Base-by-base conservation (phyloP, 2,113 vertebrate species). In the Tylochromis polylepis region DNA sequence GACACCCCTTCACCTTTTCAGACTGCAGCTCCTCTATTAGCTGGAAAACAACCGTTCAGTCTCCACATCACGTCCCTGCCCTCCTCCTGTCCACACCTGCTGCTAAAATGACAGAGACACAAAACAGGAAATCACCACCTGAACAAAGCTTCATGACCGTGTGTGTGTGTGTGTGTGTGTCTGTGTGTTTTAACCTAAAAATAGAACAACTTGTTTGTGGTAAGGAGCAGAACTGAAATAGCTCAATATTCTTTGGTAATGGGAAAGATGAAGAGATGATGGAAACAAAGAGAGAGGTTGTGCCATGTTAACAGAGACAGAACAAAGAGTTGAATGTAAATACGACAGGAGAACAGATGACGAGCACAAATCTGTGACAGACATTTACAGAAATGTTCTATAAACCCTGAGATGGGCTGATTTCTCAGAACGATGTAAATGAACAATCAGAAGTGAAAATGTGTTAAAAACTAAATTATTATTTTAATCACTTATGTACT, bases 1-100 rank as follows among this genome's bases (percentile, higher is more conserved):
- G 83, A 85, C 79, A 36, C 65, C 59, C 89, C 72, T 83, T 85
- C 89, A 88, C 86, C 89, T 85, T 6, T 53, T 22, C 78, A 77
- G 51, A 58, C 75, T 36, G 53, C 72, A 14, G 24, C 72, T 60
- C 51, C 79, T 80, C 81, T 62, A 24, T 87, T 81, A 86, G 84
- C 81, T 56, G 8, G 3, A 22, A 53, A 81, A 81, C 67, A 53
- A 53, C 29, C 51, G 20, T 3, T 90, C 34, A 10, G 65, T 7
- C 67, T 78, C 57, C 67, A 14, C 20, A 20, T 79, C 89, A 87
- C 88, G 34, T 85, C 83, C 18, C 58, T 7, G 49, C 11, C 10
- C 24, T 29, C 79, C 27, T 3, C 24, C 82, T 41, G 56, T 55
- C 57, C 78, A n/a, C 67, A 70, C 59, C 88, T 82, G 80, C 79